Evolutionary conservation across 1,140 invertebrate genomes (phyloP).

Genomic region (Spodoptera litura): DNA sequence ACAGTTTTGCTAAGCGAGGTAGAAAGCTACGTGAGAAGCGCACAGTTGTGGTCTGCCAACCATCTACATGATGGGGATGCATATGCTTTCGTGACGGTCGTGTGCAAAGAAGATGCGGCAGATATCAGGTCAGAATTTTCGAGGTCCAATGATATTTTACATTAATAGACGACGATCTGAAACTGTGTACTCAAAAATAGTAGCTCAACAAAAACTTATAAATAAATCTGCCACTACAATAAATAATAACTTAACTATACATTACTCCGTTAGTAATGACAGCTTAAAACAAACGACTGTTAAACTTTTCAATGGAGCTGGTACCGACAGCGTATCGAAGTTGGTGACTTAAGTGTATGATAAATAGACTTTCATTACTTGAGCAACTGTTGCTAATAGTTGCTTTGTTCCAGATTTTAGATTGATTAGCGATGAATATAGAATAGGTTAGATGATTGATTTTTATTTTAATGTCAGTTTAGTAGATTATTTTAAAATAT

Average conservation of each 20-base stretch:
- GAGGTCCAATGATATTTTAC: too few relatives aligned
- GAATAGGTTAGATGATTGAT: background rate
- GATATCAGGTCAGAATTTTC: too few relatives aligned
- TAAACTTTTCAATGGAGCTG: background rate
- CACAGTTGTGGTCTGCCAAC: too few relatives aligned
- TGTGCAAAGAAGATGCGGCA: too few relatives aligned
- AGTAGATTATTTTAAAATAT: too few relatives aligned
- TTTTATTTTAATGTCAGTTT: too few relatives aligned
- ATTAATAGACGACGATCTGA: too few relatives aligned
- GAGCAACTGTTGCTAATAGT: constrained; percentile 24
- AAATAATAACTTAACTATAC: background rate
- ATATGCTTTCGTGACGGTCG: too few relatives aligned
- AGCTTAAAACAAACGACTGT: constrained; percentile 24
- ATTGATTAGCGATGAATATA: constrained; percentile 19
- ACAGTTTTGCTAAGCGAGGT: too few relatives aligned
- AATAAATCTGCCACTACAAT: background rate
- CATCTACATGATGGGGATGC: too few relatives aligned
- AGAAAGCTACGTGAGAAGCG: too few relatives aligned
- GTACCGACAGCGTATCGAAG: constrained; percentile 5
- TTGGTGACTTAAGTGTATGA: constrained; percentile 4
- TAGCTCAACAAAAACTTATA: background rate
- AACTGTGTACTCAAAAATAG: too few relatives aligned
- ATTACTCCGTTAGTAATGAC: background rate
- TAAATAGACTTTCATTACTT: constrained; percentile 30
- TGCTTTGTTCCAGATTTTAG: constrained; percentile 3